Evolutionary conservation across 2,888 invertebrate species (phyloP).

Genomic region (Agriotes lineatus): DNA sequence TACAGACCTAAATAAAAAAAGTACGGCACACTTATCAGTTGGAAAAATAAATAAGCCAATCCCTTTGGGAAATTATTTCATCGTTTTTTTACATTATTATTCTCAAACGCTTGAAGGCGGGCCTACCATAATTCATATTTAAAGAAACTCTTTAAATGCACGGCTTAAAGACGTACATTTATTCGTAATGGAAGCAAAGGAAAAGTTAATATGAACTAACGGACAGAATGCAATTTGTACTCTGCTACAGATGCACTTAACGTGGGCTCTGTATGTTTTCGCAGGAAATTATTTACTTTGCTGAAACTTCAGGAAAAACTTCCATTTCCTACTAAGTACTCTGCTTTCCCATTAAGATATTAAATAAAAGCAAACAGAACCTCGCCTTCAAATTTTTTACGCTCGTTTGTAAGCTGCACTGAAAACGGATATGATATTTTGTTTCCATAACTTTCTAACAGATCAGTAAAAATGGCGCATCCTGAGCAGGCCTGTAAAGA

Average conservation of each 20-base stretch:
- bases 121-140: not conserved
- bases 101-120: not conserved
- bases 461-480: no score
- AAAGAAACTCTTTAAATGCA: not conserved
- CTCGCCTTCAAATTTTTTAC: no score
- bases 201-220: not conserved
- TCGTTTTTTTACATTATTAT: slow-evolving; percentile 9
- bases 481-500: no score
- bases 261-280: not conserved
- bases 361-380: not conserved
- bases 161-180: not conserved
- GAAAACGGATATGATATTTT: no score
- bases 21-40: not conserved
- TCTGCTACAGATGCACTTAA: not conserved
- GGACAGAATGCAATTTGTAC: not conserved
- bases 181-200: not conserved
- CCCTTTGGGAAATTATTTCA: slow-evolving; percentile 9
- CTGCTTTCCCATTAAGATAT: not conserved
- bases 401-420: no score
- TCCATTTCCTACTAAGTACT: not conserved
- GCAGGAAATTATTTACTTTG: not conserved
- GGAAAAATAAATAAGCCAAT: not conserved
- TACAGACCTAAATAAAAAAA: not conserved
- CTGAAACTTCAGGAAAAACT: not conserved
- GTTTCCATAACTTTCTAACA: no score